Evolutionary conservation across 2,113 vertebrate species (phyloP), one percentile per base, ranked within the genome.

Genomic region (Clarias magur): DNA sequence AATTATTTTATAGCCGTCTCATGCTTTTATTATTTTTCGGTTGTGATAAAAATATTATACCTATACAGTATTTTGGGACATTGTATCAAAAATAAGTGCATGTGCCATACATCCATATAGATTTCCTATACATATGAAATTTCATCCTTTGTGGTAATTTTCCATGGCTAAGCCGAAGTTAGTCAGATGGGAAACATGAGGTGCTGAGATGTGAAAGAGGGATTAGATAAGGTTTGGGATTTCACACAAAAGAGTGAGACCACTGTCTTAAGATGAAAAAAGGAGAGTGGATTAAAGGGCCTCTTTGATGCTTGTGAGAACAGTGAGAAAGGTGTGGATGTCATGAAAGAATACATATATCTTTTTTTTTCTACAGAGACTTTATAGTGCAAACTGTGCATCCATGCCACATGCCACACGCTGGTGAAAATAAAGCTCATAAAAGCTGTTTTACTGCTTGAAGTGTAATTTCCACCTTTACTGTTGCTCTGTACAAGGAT

Each of bases 131-230:
- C 38, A 21, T 76, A n/a, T 53, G 17, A 7, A 30, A 12, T 27
- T 56, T 65, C 68, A 72, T 60, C 19, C n/a, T 4, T 25, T 5
- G 53, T 25, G 38, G 23, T 42, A 25, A 23, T 42, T 6, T 68
- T 90, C 89, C 92, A 92, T 87, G 56, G 91, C 92, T 93, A 91
- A 92, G 88, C 89, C 85, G 91, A 94, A 92, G 94, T 93, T 91
- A 94, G 84, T 86, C n/a, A 82, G 88, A 91, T 86, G 76, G 89
- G 89, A 87, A 89, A 88, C 90, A 12, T 72, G 86, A 4, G 90
- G 91, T 92, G 89, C 91, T 88, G 91, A 93, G 91, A 93, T 91
- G 91, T 90, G 91, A 92, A 91, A 81, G 82, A 92, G 91, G 93
- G 94, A 94, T 94, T 93, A 94, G 88, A 85, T 0, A 83, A 90